Base-by-base conservation (phyloP, 92 coral and sea anemone genomes). In the Zoanthus solanderi region DNA sequence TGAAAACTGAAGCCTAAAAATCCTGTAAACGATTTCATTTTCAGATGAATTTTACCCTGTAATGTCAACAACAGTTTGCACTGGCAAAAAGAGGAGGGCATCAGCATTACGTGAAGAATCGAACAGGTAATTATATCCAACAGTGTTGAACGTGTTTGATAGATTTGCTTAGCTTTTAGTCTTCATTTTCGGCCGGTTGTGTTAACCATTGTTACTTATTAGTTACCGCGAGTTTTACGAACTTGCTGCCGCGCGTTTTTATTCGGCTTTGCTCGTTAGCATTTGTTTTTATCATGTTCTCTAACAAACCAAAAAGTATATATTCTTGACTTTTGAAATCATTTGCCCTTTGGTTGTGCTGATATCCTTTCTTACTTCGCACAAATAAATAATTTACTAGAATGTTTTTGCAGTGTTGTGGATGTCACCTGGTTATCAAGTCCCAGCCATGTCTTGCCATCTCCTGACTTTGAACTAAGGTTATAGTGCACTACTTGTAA, bases 391-490 rank as follows among this genome's bases (percentile, higher is more conserved):
- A 68, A 23, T 68, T 7, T 68, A 31, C 45, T 68, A 28, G 23
- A 31, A 31, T 68, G 73, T 31, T 28, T 28, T 69, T 69, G 74
- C 74, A 69, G 46, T 69, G 46, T 69, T 31, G 47, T 69, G 16
- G 74, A 29, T 69, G 47, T 69, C 46, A 69, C 74, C 16, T 46
- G 45, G 15, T 69, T 69, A 28, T 69, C 74, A 7, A 45, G 47
- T 69, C 74, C 45, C 17, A 69, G 47, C 46, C 74, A 30, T 69
- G 74, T 69, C 47, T 69, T 10, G 46, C 46, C 46, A 30, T 69
- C 46, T 69, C 74, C 74, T 31, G 15, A 30, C 74, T 69, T 69
- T 69, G 74, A 31, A 30, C 74, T 69, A 69, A 69, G 46, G 74
- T 69, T 23, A 23, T 23, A 23, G 71, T 65, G 71, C 71, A 5